These are phyloP conservation scores for Macrotrachela quadricornifera DNA, from an alignment of 1,140 invertebrate genomes.

Conservation along the genomic window DNA sequence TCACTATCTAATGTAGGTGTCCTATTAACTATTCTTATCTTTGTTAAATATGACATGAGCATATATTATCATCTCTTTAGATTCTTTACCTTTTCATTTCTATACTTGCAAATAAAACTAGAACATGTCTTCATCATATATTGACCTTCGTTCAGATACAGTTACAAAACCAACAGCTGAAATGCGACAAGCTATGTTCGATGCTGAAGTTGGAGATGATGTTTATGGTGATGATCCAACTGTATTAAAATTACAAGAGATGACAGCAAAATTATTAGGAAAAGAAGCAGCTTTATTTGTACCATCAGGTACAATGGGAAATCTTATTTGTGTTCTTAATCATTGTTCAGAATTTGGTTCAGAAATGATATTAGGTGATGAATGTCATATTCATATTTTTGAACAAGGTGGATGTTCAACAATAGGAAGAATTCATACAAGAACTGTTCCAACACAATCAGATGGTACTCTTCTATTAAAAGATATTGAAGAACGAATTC, in stretches of 20 bases:
- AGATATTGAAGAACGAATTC: slow-evolving; percentile 43
- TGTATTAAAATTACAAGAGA: slow-evolving; percentile 52
- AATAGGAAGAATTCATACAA: slow-evolving; percentile 56
- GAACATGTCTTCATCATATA: too few species aligned
- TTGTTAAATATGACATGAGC: too few species aligned
- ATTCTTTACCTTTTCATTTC: too few species aligned
- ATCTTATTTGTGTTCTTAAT: slow-evolving; percentile 68
- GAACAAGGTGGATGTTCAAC: slow-evolving; percentile 52
- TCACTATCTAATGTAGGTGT: too few species aligned
- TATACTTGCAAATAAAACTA: too few species aligned
- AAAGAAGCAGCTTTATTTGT: slow-evolving; percentile 76
- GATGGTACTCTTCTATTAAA: slow-evolving; percentile 67
- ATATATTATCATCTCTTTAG: too few species aligned
- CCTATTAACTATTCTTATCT: too few species aligned
- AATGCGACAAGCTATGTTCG: slow-evolving; percentile 65
- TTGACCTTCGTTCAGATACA: slow-evolving; percentile 51
- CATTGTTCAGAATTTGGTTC: slow-evolving; percentile 61
- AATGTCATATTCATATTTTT: slow-evolving; percentile 58
- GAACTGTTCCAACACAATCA: slow-evolving; percentile 45
- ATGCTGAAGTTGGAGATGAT: slow-evolving; percentile 70
- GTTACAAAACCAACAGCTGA: slow-evolving; percentile 48
- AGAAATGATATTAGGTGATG: slow-evolving; percentile 61
- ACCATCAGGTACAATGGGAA: slow-evolving; percentile 76
- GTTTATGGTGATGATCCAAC: slow-evolving; percentile 79
- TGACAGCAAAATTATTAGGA: slow-evolving; percentile 50